Evolutionary conservation across 2,888 invertebrate genomes (phyloP).

Genomic region (Icerya purchasi): DNA sequence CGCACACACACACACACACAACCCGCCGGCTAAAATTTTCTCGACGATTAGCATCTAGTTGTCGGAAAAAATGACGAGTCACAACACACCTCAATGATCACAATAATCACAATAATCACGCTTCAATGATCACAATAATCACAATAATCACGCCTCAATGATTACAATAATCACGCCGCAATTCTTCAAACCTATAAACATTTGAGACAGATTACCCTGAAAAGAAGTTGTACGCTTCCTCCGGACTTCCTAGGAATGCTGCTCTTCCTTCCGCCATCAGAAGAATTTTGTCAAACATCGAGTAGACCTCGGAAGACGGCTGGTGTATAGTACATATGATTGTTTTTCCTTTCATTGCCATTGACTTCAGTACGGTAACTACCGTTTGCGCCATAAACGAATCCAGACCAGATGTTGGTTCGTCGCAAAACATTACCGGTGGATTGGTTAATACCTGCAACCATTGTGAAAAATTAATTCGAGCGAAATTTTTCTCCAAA

Average conservation of each 20-base stretch:
- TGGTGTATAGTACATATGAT: slow-evolving; percentile 87
- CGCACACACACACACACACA: too few relatives aligned
- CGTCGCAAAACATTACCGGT: slow-evolving; percentile 85
- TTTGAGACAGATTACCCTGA: slow-evolving; percentile 37
- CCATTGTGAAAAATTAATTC: neutral
- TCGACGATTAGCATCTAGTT: too few relatives aligned
- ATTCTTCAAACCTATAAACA: neutral
- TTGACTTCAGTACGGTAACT: slow-evolving; percentile 38
- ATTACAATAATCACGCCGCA: too few relatives aligned
- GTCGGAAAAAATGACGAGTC: too few relatives aligned
- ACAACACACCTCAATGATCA: too few relatives aligned
- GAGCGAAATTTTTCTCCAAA: too few relatives aligned
- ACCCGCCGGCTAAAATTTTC: too few relatives aligned
- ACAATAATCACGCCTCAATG: too few relatives aligned
- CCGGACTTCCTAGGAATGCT: slow-evolving; percentile 64
- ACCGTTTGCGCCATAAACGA: slow-evolving; percentile 93
- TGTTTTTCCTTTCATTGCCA: slow-evolving; percentile 47
- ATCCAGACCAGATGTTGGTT: slow-evolving; percentile 89
- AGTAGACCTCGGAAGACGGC: slow-evolving; percentile 76
- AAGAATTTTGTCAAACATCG: slow-evolving; percentile 69
- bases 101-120: too few relatives aligned
- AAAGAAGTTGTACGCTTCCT: slow-evolving; percentile 59
- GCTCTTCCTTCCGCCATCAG: slow-evolving; percentile 80
- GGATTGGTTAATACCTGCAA: slow-evolving; percentile 68
- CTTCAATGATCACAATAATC: too few relatives aligned